Evolutionary conservation across 2,113 vertebrate species (phyloP), one percentile per base, ranked within the genome.

Genomic region (Microcebus jonahi): DNA sequence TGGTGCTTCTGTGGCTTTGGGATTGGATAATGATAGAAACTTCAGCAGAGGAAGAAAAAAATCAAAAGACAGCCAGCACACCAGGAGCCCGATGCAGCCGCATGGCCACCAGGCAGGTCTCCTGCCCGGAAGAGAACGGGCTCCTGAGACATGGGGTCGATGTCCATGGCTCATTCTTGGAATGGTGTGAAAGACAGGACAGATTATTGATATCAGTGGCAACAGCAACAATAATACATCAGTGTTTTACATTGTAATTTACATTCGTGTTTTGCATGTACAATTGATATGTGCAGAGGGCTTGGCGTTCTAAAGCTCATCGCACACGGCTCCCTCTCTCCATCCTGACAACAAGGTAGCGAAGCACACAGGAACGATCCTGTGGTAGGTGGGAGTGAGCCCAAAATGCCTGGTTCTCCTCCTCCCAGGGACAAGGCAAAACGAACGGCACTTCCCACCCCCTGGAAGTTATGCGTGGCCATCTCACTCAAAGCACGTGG

Each of bases 21-120:
- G 87, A 79, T 67, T 92, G 86, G 68, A 85, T 88, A 75, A 94
- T 45, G 87, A 93, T 25, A 91, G 95, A 94, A 88, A 97, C 34
- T 77, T 94, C 14, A 18, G 12, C 55, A 36, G 92, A 91, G 82
- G 53, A 68, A 80, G n/a, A 14, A 90, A 75, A 61, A 55, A 70
- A 31, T 39, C 42, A 9, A 48, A 93, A 31, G 61, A 12, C 73
- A 36, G 53, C 1, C 73, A 36, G 53, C 2, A 15, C 3, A 4
- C 8, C 70, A 55, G 92, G 68, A 80, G 65, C 31, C 57, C 70
- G 2, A 34, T 0, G 12, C 29, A 39, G 61, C 0, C 25, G 57
- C 15, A 0, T 1, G 4, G 39, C 18, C 50, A 1, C 75, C 20
- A 36, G 0, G 27, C 3, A 0, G 6, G 1, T 4, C 94, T 39